phyloP scores from a whole-genome alignment of 37 sponge, comb jelly and placozoan species.

The Chondrosia reniformis region DNA sequence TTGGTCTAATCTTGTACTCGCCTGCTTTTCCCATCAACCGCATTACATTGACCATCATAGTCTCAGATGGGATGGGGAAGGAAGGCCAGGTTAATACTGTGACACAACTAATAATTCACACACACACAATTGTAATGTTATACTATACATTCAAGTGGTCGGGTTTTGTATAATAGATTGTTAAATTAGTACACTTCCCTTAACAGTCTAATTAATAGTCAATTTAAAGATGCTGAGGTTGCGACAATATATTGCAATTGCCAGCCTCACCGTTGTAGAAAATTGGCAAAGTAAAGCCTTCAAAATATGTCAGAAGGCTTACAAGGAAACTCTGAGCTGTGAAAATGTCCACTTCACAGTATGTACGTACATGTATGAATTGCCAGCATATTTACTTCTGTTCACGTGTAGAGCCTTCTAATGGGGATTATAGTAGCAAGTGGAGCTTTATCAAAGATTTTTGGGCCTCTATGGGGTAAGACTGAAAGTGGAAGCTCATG shows the following conservation, averaged over 20 bases:
- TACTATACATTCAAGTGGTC: no score
- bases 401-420: conserved; percentile 12
- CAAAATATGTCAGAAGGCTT: no score
- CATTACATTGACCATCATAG: conserved; percentile 25
- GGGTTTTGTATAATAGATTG: no score
- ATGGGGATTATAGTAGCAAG: conserved; percentile 22
- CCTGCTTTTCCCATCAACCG: conserved; percentile 3
- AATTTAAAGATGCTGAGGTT: no score
- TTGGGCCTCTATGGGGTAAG: conserved; percentile 37
- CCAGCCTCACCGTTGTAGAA: background rate
- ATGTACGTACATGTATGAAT: background rate
- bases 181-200: no score
- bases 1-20: conserved; percentile 18
- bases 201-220: no score
- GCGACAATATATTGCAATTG: no score
- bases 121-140: no score
- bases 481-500: background rate
- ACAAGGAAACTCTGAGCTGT: no score
- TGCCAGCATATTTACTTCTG: background rate
- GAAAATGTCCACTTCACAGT: background rate
- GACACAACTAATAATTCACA: no score
- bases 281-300: background rate
- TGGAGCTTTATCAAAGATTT: conserved; percentile 10
- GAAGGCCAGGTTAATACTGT: conserved; percentile 45
- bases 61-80: conserved; percentile 32